Conservation (phyloP, 2,797 vertebrate genomes). For the Chloroceryle inda region DNA sequence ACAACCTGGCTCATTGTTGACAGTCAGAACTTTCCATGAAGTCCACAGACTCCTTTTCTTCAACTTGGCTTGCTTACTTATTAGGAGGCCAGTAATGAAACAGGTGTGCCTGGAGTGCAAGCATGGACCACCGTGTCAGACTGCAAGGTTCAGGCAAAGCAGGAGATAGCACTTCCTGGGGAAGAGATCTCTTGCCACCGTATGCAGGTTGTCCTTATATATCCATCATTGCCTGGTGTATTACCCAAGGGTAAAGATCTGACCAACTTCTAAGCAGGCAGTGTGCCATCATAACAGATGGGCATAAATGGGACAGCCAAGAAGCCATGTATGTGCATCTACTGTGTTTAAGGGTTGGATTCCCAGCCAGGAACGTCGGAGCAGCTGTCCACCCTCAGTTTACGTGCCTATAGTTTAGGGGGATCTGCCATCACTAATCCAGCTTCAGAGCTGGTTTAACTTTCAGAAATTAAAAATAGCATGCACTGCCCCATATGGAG, state of each 20-base stretch:
- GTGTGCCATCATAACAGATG: constrained; percentile 76
- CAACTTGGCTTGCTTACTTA: constrained; percentile 1
- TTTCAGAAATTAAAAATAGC: constrained; percentile 79
- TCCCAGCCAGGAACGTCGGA: constrained; percentile 70
- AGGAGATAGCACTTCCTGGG: constrained; percentile 24
- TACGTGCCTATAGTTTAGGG: constrained; percentile 76
- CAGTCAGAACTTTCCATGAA: constrained; percentile 63
- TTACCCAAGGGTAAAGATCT: constrained; percentile 69
- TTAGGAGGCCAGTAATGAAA: not conserved
- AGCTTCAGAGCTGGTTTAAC: constrained; percentile 76
- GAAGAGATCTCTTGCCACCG: not conserved
- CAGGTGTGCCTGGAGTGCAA: not conserved
- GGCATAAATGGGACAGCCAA: constrained; percentile 74
- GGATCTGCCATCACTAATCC: constrained; percentile 77
- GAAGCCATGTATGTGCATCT: constrained; percentile 73
- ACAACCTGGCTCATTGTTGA: constrained; percentile 68
- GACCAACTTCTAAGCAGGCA: constrained; percentile 72
- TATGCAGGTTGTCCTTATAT: not conserved
- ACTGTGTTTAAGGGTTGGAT: constrained; percentile 69
- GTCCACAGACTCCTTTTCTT: constrained; percentile 33
- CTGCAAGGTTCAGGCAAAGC: not conserved
- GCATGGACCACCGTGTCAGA: not conserved
- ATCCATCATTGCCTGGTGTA: constrained; percentile 18
- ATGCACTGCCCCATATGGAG: constrained; percentile 43
- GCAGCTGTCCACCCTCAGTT: constrained; percentile 77